Percentiles rank a stretch among this genome's conserved stretches.
phyloP scores from a whole-genome alignment of 2,888 invertebrate genomes.

The Eupithecia abbreviata region DNA sequence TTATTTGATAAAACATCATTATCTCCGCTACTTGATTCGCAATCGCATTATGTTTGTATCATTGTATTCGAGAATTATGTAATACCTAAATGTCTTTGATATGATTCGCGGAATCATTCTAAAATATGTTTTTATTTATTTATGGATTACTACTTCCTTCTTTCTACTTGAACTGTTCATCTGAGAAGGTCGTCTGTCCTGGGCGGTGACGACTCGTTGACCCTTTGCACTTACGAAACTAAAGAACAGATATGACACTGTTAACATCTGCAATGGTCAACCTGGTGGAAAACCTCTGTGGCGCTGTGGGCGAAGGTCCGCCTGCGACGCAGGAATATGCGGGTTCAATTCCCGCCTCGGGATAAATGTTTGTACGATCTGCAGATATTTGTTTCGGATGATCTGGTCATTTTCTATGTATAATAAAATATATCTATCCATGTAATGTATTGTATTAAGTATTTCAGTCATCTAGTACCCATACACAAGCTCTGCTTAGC shows the following conservation, averaged over 20 bases:
- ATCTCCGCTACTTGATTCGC: background rate
- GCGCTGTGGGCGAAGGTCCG: too few relatives aligned
- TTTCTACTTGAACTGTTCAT: background rate
- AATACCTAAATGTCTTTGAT: background rate
- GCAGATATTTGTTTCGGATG: too few relatives aligned
- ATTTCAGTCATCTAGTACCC: too few relatives aligned
- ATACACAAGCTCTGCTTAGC: too few relatives aligned
- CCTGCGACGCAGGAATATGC: too few relatives aligned
- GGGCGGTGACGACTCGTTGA: background rate
- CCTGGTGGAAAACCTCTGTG: too few relatives aligned
- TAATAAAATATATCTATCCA: too few relatives aligned
- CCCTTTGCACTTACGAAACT: background rate
- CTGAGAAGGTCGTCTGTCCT: background rate
- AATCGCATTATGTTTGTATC: conserved; percentile 9
- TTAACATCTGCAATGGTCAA: background rate
- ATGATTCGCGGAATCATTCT: background rate
- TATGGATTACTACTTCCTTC: background rate
- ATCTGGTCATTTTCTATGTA: too few relatives aligned
- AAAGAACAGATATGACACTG: background rate
- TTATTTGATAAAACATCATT: background rate
- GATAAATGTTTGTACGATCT: too few relatives aligned
- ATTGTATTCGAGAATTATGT: conserved; percentile 2
- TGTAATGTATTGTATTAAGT: too few relatives aligned
- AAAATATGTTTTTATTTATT: background rate
- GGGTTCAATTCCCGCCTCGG: too few relatives aligned